phyloP scores from a whole-genome alignment of 1,140 invertebrate species.

The Schlechtendalia chinensis region DNA sequence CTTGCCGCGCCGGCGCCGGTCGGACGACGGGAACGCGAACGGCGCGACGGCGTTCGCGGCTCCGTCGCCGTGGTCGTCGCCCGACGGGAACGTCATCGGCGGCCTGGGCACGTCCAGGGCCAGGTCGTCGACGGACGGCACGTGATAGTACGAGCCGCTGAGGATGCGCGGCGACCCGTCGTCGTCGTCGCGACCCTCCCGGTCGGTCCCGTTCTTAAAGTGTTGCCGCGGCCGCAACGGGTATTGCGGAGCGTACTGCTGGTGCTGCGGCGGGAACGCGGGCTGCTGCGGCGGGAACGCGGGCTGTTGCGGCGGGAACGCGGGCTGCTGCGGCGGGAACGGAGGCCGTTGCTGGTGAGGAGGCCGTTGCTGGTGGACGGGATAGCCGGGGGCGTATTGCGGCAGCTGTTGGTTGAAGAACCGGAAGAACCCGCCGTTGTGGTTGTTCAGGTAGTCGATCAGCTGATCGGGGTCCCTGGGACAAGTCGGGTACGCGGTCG shows the following conservation, averaged over 20 bases:
- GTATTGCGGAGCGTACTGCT: constrained; percentile 3
- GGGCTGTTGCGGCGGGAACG: not conserved
- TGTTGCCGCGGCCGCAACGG: not conserved
- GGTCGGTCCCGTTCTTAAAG: not conserved
- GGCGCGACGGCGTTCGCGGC: not conserved
- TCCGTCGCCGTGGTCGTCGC: not conserved
- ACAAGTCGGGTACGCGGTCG: constrained; percentile 68
- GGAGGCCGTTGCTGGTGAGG: not conserved
- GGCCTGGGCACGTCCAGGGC: not conserved
- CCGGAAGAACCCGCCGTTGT: constrained; percentile 80
- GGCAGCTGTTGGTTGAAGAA: constrained; percentile 63
- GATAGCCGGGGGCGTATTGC: constrained; percentile 52
- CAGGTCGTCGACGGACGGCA: constrained; percentile 9
- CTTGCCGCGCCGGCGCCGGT: not conserved
- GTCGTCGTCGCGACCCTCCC: no score
- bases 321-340: not conserved
- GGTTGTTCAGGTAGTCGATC: constrained; percentile 77
- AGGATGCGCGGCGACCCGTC: not conserved
- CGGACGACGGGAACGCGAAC: not conserved
- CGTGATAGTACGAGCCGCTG: not conserved
- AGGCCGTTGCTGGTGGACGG: not conserved
- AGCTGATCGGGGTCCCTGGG: constrained; percentile 70
- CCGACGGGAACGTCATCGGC: not conserved
- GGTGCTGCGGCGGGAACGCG: not conserved
- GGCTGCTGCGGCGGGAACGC: not conserved